Percentiles rank a stretch among this genome's conserved stretches.
Evolutionary conservation across 1,140 invertebrate species (phyloP).

Genomic region (Batillaria attramentaria): DNA sequence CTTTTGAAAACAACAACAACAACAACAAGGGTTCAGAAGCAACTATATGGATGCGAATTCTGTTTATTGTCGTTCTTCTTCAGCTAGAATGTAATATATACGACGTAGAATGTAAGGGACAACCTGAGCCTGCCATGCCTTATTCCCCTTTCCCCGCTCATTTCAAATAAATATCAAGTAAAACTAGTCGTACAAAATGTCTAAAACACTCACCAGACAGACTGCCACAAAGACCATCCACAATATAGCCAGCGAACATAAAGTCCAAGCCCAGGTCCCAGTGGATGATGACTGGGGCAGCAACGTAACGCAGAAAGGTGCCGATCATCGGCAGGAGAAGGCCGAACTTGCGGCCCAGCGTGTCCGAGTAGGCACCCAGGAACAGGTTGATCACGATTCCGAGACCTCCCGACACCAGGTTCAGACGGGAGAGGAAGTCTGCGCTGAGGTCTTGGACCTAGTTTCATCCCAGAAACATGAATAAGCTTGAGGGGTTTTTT

Average conservation of each 20-base stretch:
- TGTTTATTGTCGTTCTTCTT: no score
- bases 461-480: no score
- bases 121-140: no score
- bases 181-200: no score
- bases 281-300: slow-evolving; percentile 13
- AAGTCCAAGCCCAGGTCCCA: slow-evolving; percentile 24
- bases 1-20: no score
- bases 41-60: no score
- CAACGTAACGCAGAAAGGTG: neutral
- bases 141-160: no score
- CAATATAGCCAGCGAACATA: slow-evolving; percentile 22
- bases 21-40: no score
- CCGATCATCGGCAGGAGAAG: slow-evolving; percentile 20
- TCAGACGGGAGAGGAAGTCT: neutral
- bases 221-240: slow-evolving; percentile 15
- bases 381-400: slow-evolving; percentile 10
- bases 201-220: slow-evolving; percentile 18
- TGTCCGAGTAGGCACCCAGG: slow-evolving; percentile 29
- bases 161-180: no score
- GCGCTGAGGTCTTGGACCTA: slow-evolving; percentile 20
- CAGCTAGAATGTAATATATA: no score
- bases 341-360: slow-evolving; percentile 20
- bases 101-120: no score
- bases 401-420: neutral
- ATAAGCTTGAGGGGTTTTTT: no score